phyloP scores from a whole-genome alignment of 2,888 invertebrate genomes.

The Pseudococcus viburni region DNA sequence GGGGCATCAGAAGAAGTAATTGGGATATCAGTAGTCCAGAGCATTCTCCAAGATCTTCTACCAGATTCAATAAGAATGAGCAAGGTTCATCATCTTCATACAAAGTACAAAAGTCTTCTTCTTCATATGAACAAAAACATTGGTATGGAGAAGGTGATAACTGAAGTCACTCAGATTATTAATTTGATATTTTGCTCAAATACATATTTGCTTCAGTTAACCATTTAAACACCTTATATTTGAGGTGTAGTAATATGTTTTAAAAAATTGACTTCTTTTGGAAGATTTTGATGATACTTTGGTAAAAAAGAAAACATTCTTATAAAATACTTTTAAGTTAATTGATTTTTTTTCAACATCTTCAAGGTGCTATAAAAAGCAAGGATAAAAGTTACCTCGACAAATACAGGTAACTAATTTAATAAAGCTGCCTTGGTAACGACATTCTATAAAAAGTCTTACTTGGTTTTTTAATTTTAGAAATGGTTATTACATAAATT shows the following conservation, averaged over 20 bases:
- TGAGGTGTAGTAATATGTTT: no score
- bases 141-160: conserved; percentile 32
- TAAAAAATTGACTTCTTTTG: neutral
- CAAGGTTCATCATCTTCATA: neutral
- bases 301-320: neutral
- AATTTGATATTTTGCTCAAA: no score
- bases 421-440: neutral
- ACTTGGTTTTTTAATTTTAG: neutral
- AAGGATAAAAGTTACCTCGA: neutral
- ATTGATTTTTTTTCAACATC: neutral
- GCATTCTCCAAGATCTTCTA: conserved; percentile 70
- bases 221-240: no score
- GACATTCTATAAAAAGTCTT: neutral
- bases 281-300: no score
- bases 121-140: neutral
- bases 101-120: neutral
- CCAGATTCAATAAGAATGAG: conserved; percentile 65
- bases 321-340: no score
- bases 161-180: neutral
- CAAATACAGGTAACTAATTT: neutral
- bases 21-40: conserved; percentile 70
- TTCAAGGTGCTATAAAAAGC: neutral
- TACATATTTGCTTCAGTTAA: neutral
- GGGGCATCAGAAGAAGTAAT: conserved; percentile 77
- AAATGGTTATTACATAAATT: neutral